These are phyloP conservation scores for Anastrepha ludens DNA, from an alignment of 1,140 invertebrate genomes.

Conservation along the genomic window DNA sequence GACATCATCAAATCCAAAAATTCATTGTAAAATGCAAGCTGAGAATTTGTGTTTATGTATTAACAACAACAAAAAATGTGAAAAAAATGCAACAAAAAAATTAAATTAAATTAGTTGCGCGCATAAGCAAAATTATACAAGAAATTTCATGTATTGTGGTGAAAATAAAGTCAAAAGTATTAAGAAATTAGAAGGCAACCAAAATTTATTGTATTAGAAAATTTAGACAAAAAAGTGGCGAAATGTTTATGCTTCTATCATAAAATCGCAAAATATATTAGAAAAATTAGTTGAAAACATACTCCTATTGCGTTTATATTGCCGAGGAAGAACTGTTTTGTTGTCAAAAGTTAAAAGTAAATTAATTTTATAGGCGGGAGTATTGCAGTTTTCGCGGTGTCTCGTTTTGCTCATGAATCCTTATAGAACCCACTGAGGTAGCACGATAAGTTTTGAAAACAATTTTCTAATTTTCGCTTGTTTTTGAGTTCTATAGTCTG, in stretches of 20 bases:
- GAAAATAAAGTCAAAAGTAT: conserved; percentile 15
- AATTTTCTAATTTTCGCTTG: too few relatives aligned
- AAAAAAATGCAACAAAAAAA: background rate
- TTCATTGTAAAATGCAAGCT: background rate
- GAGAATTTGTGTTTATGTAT: conserved; percentile 22
- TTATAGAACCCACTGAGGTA: too few relatives aligned
- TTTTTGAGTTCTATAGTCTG: too few relatives aligned
- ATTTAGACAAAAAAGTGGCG: background rate
- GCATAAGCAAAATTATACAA: background rate
- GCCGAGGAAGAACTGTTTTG: background rate
- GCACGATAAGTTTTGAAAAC: too few relatives aligned
- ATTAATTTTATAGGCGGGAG: too few relatives aligned
- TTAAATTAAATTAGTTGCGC: background rate
- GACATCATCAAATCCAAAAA: background rate
- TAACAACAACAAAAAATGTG: background rate
- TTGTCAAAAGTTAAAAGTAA: too few relatives aligned
- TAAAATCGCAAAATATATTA: conserved; percentile 49
- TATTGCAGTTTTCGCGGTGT: too few relatives aligned
- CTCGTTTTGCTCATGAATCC: too few relatives aligned
- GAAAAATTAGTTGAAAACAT: conserved; percentile 23
- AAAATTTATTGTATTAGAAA: conserved; percentile 44
- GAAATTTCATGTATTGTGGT: conserved; percentile 20
- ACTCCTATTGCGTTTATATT: background rate
- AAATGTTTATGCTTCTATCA: conserved; percentile 26
- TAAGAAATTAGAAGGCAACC: conserved; percentile 16